Evolutionary conservation across 2,888 invertebrate genomes (phyloP), one percentile per base, ranked within the genome.

Genomic region (Volucella zonaria): DNA sequence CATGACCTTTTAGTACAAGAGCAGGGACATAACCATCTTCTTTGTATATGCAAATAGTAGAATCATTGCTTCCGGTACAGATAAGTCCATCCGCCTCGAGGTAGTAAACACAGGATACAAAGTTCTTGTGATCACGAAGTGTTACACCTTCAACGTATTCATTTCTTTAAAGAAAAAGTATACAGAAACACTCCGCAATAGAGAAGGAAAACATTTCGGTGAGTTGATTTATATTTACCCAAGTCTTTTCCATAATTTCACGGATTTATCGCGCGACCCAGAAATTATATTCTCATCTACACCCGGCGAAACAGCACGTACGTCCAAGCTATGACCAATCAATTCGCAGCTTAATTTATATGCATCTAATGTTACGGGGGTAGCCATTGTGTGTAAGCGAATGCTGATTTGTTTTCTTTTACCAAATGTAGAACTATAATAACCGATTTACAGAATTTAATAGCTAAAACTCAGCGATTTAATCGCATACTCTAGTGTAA

Each of bases 41-140:
- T 86, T 94, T 94, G 90, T 96, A 98, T 8, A 96, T 94, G 87
- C 96, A 93, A 88, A 99, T 96, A 11, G 94, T 94, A 82, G 95
- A 95, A 91, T 98, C 98, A 92, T 98, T 96, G 89, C 98, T 96
- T 15, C 97, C 98, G 4, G 98, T 97, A 70, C 97, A 93, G 68
- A 98, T 95, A 76, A 97, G 92, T 77, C 95, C 94, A 0, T 96
- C 96, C 89, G 94, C 93, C 58, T 95, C 95, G 87, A 97, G 90
- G 89, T 95, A 95, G 89, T 95, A 95, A 1, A 98, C 95, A 88
- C 95, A 94, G 0, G 96, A 95, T 0, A 98, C 96, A 91, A 97
- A 98, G 90, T 97, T 97, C 68, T 93, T 94, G 90, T 98, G 98
- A 38, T 97, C 97, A 88, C 93, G 94, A 88, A 96, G 94, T 0